Conservation (phyloP, 2,113 vertebrate species). For the Aleadryas rufinucha region DNA sequence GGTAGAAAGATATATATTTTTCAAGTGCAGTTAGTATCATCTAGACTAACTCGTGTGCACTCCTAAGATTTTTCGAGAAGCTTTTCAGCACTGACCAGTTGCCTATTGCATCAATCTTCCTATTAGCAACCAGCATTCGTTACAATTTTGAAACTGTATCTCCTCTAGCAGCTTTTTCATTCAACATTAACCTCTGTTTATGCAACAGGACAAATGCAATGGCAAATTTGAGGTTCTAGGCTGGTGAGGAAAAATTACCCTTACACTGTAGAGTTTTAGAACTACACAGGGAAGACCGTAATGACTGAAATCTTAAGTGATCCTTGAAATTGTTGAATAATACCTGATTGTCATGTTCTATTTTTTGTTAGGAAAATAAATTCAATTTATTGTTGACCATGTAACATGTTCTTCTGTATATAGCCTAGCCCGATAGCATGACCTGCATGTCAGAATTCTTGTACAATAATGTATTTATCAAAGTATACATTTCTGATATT, state of each 20-base stretch:
- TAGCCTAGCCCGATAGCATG: slow-evolving; percentile 71
- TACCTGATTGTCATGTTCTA: slow-evolving; percentile 55
- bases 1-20: slow-evolving; percentile 39
- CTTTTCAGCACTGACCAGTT: slow-evolving; percentile 12
- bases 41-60: slow-evolving; percentile 43
- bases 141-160: slow-evolving; percentile 25
- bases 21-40: slow-evolving; percentile 52
- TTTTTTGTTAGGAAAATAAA: slow-evolving; percentile 59
- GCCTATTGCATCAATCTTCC: slow-evolving; percentile 46
- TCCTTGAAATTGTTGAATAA: slow-evolving; percentile 67
- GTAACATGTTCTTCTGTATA: slow-evolving; percentile 63
- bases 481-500: slow-evolving; percentile 77
- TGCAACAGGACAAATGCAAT: slow-evolving; percentile 43
- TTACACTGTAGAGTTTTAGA: slow-evolving; percentile 17
- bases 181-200: slow-evolving; percentile 53
- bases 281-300: background rate
- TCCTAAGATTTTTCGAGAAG: slow-evolving; percentile 37
- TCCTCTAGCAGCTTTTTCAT: slow-evolving; percentile 47
- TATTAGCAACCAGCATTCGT: slow-evolving; percentile 59
- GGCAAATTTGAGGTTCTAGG: slow-evolving; percentile 49
- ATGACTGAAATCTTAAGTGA: slow-evolving; percentile 16
- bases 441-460: slow-evolving; percentile 77
- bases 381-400: slow-evolving; percentile 42
- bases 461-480: slow-evolving; percentile 71
- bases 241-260: slow-evolving; percentile 45